Percentiles rank a stretch among this genome's conserved stretches.
These are phyloP conservation scores for Vombatus ursinus DNA, from an alignment of 2,113 vertebrate species.

Conservation along the genomic window DNA sequence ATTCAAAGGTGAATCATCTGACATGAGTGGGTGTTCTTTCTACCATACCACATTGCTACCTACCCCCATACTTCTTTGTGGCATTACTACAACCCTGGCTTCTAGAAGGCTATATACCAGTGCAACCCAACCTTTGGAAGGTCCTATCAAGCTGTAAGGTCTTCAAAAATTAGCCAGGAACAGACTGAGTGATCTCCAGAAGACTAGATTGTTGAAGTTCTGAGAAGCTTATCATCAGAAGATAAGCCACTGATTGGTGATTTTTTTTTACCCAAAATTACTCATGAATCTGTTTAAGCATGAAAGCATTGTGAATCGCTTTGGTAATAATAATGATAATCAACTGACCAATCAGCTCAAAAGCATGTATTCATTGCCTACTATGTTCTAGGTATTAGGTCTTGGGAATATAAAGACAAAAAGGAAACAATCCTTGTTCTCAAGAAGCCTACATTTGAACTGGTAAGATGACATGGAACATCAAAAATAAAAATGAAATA, in stretches of 20 bases:
- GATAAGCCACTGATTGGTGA: neutral
- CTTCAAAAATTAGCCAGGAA: neutral
- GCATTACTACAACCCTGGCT: neutral
- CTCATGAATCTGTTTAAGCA: neutral
- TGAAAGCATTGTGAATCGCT: neutral
- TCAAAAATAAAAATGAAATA: too few species aligned
- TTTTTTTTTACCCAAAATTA: neutral
- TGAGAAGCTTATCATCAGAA: neutral
- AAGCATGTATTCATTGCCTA: neutral
- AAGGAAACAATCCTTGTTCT: neutral
- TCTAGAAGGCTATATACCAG: neutral
- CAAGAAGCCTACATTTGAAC: neutral
- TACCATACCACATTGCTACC: neutral
- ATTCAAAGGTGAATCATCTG: neutral
- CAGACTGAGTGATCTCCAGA: neutral
- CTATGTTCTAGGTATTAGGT: neutral
- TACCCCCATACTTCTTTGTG: neutral
- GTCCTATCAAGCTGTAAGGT: neutral
- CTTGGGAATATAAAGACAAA: neutral
- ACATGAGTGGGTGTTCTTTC: neutral
- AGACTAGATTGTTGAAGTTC: neutral
- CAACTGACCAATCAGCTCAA: neutral
- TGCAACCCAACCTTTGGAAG: neutral
- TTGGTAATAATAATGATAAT: neutral
- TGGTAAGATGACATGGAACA: neutral